Conservation (phyloP, 2,113 vertebrate genomes). For the Takifugu flavidus region DNA sequence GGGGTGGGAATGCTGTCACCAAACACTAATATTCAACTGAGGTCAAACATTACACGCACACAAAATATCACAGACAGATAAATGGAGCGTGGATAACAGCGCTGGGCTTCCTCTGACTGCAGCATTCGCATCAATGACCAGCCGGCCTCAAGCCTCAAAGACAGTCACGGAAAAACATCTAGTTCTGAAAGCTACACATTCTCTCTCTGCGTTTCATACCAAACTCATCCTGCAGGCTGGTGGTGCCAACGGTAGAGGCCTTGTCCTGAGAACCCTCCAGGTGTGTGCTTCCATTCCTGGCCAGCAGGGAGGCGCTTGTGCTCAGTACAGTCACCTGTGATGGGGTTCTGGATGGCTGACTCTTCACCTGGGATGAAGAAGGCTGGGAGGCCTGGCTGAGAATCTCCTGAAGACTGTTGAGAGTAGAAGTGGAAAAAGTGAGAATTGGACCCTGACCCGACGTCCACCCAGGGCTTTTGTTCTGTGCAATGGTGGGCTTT, state of each 20-base stretch:
- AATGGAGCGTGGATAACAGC: constrained; percentile 58
- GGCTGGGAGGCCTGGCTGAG: constrained; percentile 92
- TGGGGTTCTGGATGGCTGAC: constrained; percentile 89
- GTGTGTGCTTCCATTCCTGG: constrained; percentile 97
- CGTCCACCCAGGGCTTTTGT: too few species aligned
- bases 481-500: too few species aligned
- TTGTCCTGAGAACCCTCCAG: constrained; percentile 94
- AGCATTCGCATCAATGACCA: constrained; percentile 10
- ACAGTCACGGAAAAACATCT: not conserved
- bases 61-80: constrained; percentile 33
- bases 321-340: constrained; percentile 95
- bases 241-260: constrained; percentile 88
- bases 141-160: not conserved
- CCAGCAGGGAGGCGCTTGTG: constrained; percentile 96
- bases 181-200: constrained; percentile 2
- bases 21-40: constrained; percentile 14
- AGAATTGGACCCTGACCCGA: not conserved
- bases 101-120: constrained; percentile 27
- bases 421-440: constrained; percentile 47
- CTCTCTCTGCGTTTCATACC: constrained; percentile 71
- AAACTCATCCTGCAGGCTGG: constrained; percentile 96
- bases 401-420: constrained; percentile 96
- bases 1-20: not conserved
- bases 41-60: constrained; percentile 46
- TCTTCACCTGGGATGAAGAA: constrained; percentile 86